phyloP scores from a whole-genome alignment of 1,140 invertebrate genomes.

The Pentalonia nigronervosa region DNA sequence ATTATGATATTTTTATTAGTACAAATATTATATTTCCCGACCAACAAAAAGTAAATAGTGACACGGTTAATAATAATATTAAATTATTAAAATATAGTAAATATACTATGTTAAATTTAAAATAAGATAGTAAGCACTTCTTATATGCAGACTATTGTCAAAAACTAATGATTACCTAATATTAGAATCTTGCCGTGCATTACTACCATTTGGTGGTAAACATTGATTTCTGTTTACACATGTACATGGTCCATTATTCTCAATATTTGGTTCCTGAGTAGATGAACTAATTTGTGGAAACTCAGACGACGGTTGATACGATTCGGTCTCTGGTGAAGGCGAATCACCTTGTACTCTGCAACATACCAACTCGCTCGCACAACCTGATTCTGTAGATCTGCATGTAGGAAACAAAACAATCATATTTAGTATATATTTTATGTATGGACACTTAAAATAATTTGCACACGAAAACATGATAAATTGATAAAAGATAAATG shows the following conservation, averaged over 20 bases:
- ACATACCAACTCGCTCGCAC: background rate
- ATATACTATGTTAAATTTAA: background rate
- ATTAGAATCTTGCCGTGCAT: background rate
- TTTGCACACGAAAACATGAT: background rate
- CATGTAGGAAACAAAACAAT: background rate
- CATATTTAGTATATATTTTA: background rate
- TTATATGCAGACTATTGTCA: background rate
- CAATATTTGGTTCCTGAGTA: background rate
- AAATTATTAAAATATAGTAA: background rate
- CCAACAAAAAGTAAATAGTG: no score
- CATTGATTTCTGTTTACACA: background rate
- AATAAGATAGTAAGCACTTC: background rate
- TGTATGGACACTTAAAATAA: background rate
- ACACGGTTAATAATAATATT: background rate
- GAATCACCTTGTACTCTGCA: background rate
- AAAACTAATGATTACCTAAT: slow-evolving; percentile 6
- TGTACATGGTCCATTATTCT: background rate
- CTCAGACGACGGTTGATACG: background rate
- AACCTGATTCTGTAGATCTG: background rate
- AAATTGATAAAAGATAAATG: no score
- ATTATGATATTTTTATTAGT: background rate
- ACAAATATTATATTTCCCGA: background rate
- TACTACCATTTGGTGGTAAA: background rate
- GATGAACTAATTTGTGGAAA: background rate
- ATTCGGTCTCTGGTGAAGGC: background rate